Evolutionary conservation across 1,140 invertebrate genomes (phyloP).

Genomic region (Tetranychus urticae): DNA sequence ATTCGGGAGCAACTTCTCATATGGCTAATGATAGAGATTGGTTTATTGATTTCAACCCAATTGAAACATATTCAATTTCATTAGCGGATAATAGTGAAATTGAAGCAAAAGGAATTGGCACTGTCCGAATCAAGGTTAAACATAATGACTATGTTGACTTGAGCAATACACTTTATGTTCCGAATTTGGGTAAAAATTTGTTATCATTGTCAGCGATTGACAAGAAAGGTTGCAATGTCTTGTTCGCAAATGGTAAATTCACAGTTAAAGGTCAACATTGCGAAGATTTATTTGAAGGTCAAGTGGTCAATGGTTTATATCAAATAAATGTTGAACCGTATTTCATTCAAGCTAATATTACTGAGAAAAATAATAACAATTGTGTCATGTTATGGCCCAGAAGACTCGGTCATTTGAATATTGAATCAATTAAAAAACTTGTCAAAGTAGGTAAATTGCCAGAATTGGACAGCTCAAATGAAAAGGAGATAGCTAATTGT

Average conservation of each 20-base stretch:
- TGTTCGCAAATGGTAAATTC: no score
- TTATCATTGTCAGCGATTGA: no score
- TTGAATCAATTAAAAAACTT: background rate
- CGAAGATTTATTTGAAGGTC: no score
- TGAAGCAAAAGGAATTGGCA: background rate
- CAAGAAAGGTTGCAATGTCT: no score
- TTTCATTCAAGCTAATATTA: background rate
- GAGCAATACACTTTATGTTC: no score
- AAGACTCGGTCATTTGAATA: constrained; percentile 1
- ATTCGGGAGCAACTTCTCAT: background rate
- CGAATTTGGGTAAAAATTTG: no score
- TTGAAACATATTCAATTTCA: background rate
- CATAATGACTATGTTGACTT: no score
- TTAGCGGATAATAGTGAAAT: background rate
- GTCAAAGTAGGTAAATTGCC: background rate
- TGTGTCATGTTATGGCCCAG: constrained; percentile 2
- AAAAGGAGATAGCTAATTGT: no score
- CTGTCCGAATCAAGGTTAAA: no score
- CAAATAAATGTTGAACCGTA: no score
- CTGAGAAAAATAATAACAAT: background rate
- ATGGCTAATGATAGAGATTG: background rate
- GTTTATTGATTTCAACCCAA: background rate
- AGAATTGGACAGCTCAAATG: background rate
- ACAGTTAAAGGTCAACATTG: no score
- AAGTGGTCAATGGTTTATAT: no score